Base-by-base conservation (phyloP, 2,888 invertebrate species). In the Catocala sponsa region DNA sequence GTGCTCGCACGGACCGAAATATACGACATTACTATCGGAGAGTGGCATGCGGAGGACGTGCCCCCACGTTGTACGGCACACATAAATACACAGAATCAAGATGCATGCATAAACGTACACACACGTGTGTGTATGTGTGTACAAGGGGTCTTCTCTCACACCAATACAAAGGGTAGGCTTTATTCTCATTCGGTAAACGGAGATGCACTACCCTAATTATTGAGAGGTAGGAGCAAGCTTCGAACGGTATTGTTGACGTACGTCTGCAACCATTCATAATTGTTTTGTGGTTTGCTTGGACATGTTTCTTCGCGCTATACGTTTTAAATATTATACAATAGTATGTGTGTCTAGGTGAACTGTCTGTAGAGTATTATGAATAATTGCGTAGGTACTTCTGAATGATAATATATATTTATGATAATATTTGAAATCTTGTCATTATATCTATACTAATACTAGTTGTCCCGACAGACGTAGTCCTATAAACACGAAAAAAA, bases 201-300 rank as follows among this genome's bases (percentile, higher is more conserved):
- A 91, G 95, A 95, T 97, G 97, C 95, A 96, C 97, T 96, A 95
- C 85, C 95, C 95, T 91, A 91, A 91, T 93, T 92, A 93, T 93
- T 91, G 91, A 89, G 87, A 88, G 88, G 83, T 85, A 83, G 83
- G 76, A 85, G 83, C 87, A 85, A 83, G 67, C 64, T 59, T 61
- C 74, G 83, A 74, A 78, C 76, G 71, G 87, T 83, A 89, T 88
- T 89, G 90, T 88, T 85, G 73, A 77, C 64, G 63, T 60, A 60
- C 70, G 78, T 71, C 66, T 56, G 52, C 55, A 59, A 63, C 72
- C 65, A 63, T 73, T 72, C 65, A 76, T 73, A 82, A 82, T 84
- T 83, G 81, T 70, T 67, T 69, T 70, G 74, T 73, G 68, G 74
- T 74, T 59, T 55, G 38, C 33, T 63, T 44, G 35, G 15, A 42